Conservation (phyloP, 2,113 vertebrate species). For the Variabilichromis moorii region DNA sequence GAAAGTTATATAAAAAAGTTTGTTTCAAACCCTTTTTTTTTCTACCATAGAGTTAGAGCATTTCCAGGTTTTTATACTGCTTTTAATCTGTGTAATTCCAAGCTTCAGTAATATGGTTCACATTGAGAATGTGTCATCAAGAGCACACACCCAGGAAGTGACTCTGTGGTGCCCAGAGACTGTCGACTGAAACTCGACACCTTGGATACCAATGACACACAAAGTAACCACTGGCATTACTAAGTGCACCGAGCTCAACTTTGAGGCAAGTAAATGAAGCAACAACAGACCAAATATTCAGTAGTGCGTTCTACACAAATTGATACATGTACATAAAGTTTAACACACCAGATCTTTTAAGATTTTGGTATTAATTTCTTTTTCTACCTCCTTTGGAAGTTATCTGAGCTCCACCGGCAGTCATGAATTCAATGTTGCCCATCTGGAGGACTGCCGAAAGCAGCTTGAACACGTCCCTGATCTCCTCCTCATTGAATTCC, state of each 20-base stretch:
- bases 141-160: not conserved
- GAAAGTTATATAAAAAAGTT: not conserved
- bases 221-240: not conserved
- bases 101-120: not conserved
- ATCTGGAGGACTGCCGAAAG: constrained; percentile 86
- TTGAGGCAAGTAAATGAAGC: not conserved
- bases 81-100: not conserved
- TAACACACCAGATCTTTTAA: not conserved
- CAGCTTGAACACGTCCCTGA: constrained; percentile 84
- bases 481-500: constrained; percentile 84
- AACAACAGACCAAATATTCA: not conserved
- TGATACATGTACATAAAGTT: not conserved
- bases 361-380: not conserved
- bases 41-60: not conserved
- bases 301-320: not conserved
- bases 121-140: not conserved
- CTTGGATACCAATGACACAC: not conserved
- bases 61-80: not conserved
- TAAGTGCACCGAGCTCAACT: not conserved
- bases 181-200: not conserved
- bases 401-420: constrained; percentile 85
- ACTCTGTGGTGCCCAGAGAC: not conserved
- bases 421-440: constrained; percentile 90
- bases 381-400: constrained; percentile 81
- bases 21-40: not conserved